Conservation (phyloP, 2,113 vertebrate genomes). For the Clarias batrachus region DNA sequence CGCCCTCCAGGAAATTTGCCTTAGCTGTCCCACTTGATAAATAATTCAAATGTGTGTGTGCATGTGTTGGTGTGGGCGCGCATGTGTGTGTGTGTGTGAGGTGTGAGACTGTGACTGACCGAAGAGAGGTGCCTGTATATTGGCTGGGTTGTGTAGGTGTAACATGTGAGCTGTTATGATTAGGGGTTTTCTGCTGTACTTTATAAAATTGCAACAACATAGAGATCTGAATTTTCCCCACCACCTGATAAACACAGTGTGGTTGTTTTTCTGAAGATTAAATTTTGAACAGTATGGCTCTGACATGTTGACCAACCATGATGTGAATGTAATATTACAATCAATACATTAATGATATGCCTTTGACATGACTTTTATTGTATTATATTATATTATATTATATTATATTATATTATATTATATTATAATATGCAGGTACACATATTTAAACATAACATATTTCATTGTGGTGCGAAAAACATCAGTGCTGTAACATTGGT, state of each 20-base stretch:
- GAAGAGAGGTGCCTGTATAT: constrained; percentile 22
- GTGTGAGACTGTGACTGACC: constrained; percentile 27
- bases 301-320: neutral
- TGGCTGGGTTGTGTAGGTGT: constrained; percentile 5
- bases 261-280: neutral
- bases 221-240: constrained; percentile 9
- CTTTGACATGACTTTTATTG: neutral
- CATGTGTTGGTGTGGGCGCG: neutral
- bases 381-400: neutral
- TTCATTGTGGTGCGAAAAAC: neutral
- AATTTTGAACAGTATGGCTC: neutral
- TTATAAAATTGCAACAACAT: neutral
- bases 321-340: neutral
- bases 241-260: neutral
- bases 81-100: constrained; percentile 2
- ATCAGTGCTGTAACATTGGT: neutral
- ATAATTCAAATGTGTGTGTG: constrained; percentile 40
- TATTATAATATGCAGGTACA: neutral
- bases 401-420: neutral
- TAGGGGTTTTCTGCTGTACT: constrained; percentile 29
- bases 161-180: neutral
- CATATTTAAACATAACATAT: neutral
- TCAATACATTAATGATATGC: neutral
- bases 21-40: constrained; percentile 9
- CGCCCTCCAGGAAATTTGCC: neutral